phyloP scores from a whole-genome alignment of 2,113 vertebrate species.

The Hystrix cristata region DNA sequence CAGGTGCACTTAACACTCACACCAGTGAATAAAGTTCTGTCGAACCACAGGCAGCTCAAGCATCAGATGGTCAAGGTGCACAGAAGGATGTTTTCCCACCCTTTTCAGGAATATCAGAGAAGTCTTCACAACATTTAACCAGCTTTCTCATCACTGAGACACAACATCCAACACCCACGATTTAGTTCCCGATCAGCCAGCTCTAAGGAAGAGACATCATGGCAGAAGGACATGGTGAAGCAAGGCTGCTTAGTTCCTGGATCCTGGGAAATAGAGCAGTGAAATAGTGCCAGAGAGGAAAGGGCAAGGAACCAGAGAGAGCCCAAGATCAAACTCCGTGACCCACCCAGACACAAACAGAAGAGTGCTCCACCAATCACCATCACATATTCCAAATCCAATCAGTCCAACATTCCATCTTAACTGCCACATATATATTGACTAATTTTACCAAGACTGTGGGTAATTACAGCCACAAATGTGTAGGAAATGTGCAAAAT shows the following conservation, averaged over 20 bases:
- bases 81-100: constrained; percentile 69
- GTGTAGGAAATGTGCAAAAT: constrained; percentile 90
- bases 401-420: not conserved
- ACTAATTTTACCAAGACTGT: constrained; percentile 90
- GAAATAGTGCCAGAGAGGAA: not conserved
- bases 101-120: constrained; percentile 47
- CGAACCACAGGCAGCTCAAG: not conserved
- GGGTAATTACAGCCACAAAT: constrained; percentile 92
- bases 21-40: not conserved
- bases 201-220: not conserved
- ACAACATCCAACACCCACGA: not conserved
- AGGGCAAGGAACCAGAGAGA: not conserved
- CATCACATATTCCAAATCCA: not conserved
- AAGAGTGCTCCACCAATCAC: not conserved
- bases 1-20: not conserved
- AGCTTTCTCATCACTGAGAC: not conserved
- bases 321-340: not conserved
- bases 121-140: constrained; percentile 72
- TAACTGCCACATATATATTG: not conserved
- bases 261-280: not conserved
- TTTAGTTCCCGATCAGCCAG: not conserved
- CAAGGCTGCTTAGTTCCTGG: not conserved
- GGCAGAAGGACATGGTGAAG: not conserved
- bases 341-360: not conserved
- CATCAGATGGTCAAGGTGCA: not conserved